These are phyloP conservation scores for Tigriopus californicus DNA, from an alignment of 2,888 invertebrate species.

Conservation along the genomic window DNA sequence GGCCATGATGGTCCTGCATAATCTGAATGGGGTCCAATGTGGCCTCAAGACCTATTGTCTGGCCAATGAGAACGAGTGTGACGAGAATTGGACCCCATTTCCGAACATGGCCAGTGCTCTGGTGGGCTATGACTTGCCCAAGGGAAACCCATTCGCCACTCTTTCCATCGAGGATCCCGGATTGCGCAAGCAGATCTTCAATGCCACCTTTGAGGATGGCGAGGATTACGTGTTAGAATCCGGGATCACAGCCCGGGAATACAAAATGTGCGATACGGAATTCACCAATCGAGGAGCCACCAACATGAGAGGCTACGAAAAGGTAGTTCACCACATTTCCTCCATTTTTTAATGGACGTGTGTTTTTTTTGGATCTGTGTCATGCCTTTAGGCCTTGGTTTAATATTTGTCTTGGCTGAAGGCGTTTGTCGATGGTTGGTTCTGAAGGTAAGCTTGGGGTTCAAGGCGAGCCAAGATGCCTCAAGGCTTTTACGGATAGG, in stretches of 20 bases:
- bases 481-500: too few relatives aligned
- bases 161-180: slow-evolving; percentile 12
- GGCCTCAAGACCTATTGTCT: too few relatives aligned
- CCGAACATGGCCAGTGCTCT: background rate
- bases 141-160: slow-evolving; percentile 6
- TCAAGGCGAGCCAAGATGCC: too few relatives aligned
- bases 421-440: too few relatives aligned
- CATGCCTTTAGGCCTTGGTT: too few relatives aligned
- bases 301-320: background rate
- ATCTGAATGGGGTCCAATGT: too few relatives aligned
- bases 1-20: too few relatives aligned
- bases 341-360: too few relatives aligned
- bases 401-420: too few relatives aligned
- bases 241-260: slow-evolving; percentile 8
- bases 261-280: slow-evolving; percentile 3
- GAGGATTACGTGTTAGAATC: background rate
- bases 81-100: slow-evolving; percentile 1
- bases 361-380: too few relatives aligned
- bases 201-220: background rate
- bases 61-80: background rate
- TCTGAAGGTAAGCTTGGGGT: too few relatives aligned
- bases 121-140: slow-evolving; percentile 10
- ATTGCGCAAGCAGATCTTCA: slow-evolving; percentile 6
- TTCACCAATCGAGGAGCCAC: background rate
- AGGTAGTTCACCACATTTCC: background rate